Evolutionary conservation across 92 coral and sea anemone species (phyloP), one percentile per base, ranked within the genome.

Genomic region (Phymanthus crucifer): DNA sequence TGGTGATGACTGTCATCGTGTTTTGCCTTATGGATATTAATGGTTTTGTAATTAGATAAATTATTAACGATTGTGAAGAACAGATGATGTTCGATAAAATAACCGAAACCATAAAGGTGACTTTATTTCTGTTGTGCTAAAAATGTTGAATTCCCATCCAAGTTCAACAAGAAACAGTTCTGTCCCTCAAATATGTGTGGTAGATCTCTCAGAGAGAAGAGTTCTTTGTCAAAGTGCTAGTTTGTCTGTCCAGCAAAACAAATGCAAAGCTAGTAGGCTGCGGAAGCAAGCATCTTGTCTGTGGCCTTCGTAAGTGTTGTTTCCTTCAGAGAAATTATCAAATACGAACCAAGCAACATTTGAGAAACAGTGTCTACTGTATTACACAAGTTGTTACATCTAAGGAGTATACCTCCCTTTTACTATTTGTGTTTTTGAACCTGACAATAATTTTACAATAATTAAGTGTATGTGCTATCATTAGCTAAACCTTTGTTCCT

Each of bases 301-400:
- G 4, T 57, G 71, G 80, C 80, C 80, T 9, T 24, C 52, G 80
- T 76, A 33, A 76, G 80, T 34, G 46, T 31, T 36, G 40, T 68
- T 68, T 68, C 6, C 31, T 1, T 68, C 37, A 31, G 10, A 12
- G 34, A 26, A 65, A 9, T 7, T 27, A 21, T 65, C 4, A 17
- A 13, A 65, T 34, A 14, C 57, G 57, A 38, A 38, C 7, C 43
- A 38, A 38, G 43, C 7, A 4, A 4, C 43, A 38, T 38, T 10
- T 38, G 43, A 38, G n/a, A n/a, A n/a, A n/a, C n/a, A n/a, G n/a
- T n/a, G n/a, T n/a, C n/a, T n/a, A n/a, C n/a, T n/a, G n/a, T n/a
- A n/a, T n/a, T n/a, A n/a, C n/a, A n/a, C n/a, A n/a, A n/a, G n/a
- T n/a, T n/a, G n/a, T n/a, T n/a, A n/a, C n/a, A n/a, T n/a, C n/a